These are phyloP conservation scores for Tylochromis polylepis DNA, from an alignment of 2,113 vertebrate species.

Conservation along the genomic window DNA sequence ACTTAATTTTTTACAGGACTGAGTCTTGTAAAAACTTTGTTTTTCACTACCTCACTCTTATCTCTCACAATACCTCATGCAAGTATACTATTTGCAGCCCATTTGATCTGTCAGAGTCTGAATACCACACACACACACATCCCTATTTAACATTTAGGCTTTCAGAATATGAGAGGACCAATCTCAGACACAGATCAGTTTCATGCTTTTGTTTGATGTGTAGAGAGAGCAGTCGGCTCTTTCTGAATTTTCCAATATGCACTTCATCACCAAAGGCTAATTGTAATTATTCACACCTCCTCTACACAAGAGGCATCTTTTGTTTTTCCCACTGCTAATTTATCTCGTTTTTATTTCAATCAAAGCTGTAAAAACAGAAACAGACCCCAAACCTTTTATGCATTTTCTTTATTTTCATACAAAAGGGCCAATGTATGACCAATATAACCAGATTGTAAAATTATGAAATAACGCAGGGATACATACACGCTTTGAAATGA, in stretches of 20 bases:
- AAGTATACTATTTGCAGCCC: not conserved
- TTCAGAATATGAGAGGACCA: not conserved
- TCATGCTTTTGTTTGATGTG: not conserved
- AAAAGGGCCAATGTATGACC: constrained; percentile 55
- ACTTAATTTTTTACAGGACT: not conserved
- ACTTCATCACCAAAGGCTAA: not conserved
- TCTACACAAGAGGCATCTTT: not conserved
- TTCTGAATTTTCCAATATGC: not conserved
- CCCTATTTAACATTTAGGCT: not conserved
- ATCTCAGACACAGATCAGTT: not conserved
- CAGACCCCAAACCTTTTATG: not conserved
- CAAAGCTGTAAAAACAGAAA: not conserved
- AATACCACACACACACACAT: not conserved
- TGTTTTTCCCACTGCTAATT: not conserved
- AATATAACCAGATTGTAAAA: constrained; percentile 46
- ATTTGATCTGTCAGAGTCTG: not conserved
- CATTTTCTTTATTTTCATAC: constrained; percentile 64
- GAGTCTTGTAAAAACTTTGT: not conserved
- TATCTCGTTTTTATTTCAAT: not conserved
- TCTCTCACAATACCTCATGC: not conserved
- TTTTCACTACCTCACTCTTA: not conserved
- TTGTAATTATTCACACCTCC: not conserved
- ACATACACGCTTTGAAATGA: constrained; percentile 75
- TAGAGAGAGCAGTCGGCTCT: not conserved
- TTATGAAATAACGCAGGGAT: constrained; percentile 64